Evolutionary conservation across 2,113 vertebrate genomes (phyloP), one percentile per base, ranked within the genome.

Genomic region (Calonectris borealis): DNA sequence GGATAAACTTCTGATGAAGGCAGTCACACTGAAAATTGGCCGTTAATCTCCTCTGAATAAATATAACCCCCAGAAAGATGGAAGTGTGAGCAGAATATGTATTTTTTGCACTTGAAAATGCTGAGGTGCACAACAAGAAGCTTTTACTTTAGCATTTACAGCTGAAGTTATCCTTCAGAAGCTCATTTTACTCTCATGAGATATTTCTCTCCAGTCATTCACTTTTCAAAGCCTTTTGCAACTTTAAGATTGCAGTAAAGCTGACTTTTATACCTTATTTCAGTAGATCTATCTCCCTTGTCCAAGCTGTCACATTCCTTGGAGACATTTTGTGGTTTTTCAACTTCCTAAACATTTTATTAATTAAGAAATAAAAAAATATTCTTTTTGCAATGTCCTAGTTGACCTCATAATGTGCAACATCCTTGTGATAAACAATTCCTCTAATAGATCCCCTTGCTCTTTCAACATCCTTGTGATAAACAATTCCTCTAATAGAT

Each of bases 101-200:
- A 36, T 85, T 87, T 85, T 95, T 79, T 86, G n/a, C 73, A 81
- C 90, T 96, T 90, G 64, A 95, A 97, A 97, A 90, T 88, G 91
- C 79, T 95, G 91, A 97, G 72, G 79, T 90, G 49, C n/a, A 81
- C 82, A 93, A 85, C 3, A 6, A 88, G 79, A 32, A 96, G 68
- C n/a, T 92, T 94, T 94, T 83, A 83, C 82, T 93, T 90, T 22
- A 68, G 71, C 55, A 44, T 80, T 94, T 91, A 79, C 62, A 70
- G 86, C 26, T 93, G 27, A 95, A 87, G 46, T 73, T 85, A 91
- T 83, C 73, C 42, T 77, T 96, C 71, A 90, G 85, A 85, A 88
- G 38, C 51, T 80, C 89, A 87, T 64, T 86, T 69, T 42, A 42
- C 42, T 42, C 42, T 88, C 66, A 46, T 54, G n/a, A 95, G 58